Conservation (phyloP, 2,797 vertebrate genomes). For the Sternarchorhynchus goeldii region DNA sequence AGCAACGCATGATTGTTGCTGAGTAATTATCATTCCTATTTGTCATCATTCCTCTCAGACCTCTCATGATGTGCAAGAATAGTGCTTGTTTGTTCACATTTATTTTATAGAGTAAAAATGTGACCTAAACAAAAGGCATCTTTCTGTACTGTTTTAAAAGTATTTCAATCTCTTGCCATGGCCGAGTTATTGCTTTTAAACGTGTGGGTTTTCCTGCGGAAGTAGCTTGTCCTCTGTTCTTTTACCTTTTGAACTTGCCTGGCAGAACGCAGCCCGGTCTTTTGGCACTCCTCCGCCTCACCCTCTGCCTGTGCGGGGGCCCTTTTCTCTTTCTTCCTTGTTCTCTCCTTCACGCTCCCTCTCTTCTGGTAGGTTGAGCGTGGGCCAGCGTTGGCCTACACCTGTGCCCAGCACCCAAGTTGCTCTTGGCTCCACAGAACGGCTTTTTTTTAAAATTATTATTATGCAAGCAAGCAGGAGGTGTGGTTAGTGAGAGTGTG, state of each 20-base stretch:
- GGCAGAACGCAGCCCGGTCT: constrained; percentile 13
- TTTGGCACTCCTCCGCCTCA: not conserved
- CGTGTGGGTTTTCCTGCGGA: constrained; percentile 37
- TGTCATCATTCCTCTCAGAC: not conserved
- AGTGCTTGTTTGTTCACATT: constrained; percentile 19
- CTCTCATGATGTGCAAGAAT: not conserved
- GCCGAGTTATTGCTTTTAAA: constrained; percentile 26
- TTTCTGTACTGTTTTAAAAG: constrained; percentile 16
- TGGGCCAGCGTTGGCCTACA: constrained; percentile 20
- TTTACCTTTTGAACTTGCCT: constrained; percentile 35
- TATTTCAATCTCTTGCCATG: constrained; percentile 19
- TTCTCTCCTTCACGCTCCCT: not conserved
- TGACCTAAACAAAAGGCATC: constrained; percentile 13
- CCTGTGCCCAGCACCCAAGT: constrained; percentile 31
- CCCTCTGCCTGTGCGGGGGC: constrained; percentile 16
- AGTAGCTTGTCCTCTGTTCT: constrained; percentile 32
- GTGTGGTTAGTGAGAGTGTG: constrained; percentile 36
- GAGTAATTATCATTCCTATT: constrained; percentile 7
- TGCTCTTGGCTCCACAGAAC: constrained; percentile 31
- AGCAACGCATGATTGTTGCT: not conserved
- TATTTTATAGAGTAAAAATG: constrained; percentile 4
- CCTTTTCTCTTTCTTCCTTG: not conserved
- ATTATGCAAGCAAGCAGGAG: not conserved
- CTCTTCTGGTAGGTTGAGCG: constrained; percentile 26
- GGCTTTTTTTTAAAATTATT: not conserved